Evolutionary conservation across 2,797 vertebrate species (phyloP).

Genomic region (Urocyon cinereoargenteus): DNA sequence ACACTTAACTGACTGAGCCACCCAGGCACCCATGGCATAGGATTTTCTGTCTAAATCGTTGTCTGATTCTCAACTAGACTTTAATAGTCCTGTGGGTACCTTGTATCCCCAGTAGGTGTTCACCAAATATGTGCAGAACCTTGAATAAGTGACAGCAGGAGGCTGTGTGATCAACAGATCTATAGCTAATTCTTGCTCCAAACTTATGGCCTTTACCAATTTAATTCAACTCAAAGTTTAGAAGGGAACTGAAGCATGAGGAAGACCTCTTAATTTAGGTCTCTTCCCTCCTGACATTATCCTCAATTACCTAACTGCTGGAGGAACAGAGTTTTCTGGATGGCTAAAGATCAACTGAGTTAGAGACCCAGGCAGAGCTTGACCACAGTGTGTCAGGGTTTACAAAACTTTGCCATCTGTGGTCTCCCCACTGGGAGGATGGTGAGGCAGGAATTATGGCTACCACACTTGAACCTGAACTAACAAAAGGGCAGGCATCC

Average conservation of each 20-base stretch:
- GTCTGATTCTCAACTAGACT: neutral
- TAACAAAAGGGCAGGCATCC: neutral
- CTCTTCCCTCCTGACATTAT: constrained; percentile 29
- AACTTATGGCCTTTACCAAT: neutral
- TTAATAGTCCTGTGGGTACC: neutral
- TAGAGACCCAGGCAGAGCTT: neutral
- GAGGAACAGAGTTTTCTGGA: neutral
- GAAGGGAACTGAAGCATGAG: neutral
- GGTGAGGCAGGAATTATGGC: neutral
- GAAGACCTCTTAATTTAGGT: constrained; percentile 25
- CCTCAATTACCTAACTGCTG: neutral
- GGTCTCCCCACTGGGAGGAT: neutral
- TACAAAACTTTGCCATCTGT: neutral
- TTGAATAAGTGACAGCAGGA: neutral
- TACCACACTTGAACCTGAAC: neutral
- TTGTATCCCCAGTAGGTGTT: neutral
- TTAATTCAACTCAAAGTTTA: neutral
- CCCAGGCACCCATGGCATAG: fast-evolving
- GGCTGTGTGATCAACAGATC: neutral
- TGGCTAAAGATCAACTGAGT: neutral
- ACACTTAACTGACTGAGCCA: neutral
- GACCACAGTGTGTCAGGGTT: neutral
- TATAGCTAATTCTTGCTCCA: neutral
- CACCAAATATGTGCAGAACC: neutral
- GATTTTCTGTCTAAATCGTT: neutral